Evolutionary conservation across 2,797 vertebrate species (phyloP), one percentile per base, ranked within the genome.

Genomic region (Hylomyscus alleni): DNA sequence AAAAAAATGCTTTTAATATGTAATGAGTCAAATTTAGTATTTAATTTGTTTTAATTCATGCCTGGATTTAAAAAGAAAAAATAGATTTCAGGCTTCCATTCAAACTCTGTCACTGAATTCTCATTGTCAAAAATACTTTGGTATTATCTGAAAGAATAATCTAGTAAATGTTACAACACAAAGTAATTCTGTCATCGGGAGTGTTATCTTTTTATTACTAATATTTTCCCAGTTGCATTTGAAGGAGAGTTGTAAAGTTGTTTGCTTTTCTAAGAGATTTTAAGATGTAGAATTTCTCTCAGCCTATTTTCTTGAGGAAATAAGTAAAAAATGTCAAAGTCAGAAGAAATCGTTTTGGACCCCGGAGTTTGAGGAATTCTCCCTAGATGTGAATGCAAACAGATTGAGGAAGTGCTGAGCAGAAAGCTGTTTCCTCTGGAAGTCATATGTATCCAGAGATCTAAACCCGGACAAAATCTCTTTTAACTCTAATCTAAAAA

Each of bases 1-100:
- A 26, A 54, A 88, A 73, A 56, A 85, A 24, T 87, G 50, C 75
- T 95, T 96, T 75, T 95, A 92, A 75, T 50, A 97, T 78, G 87
- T 90, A 95, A n/a, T 85, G 14, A 83, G 11, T 96, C 65, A 62
- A 93, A 78, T 80, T 77, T 81, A 90, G 24, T 5, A 81, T 94
- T 94, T 94, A 81, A 69, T 94, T 88, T 82, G 14, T 82, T 95
- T 90, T 86, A 93, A 87, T 88, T 69, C 44, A 73, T 73, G 14
- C 4, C 52, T n/a, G 14, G 24, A 88, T 11, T 89, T 19, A 17
- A 72, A 93, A 93, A 44, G 44, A 44, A 58, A 80, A 60, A 6
- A 54, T 82, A 44, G 44, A 47, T 91, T 83, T 85, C 8, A 13
- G 31, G 17, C 44, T 77, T 92, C 34, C 20, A 40, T 84, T 86